phyloP scores from a whole-genome alignment of 2,113 vertebrate genomes.

The Aptenodytes patagonicus region DNA sequence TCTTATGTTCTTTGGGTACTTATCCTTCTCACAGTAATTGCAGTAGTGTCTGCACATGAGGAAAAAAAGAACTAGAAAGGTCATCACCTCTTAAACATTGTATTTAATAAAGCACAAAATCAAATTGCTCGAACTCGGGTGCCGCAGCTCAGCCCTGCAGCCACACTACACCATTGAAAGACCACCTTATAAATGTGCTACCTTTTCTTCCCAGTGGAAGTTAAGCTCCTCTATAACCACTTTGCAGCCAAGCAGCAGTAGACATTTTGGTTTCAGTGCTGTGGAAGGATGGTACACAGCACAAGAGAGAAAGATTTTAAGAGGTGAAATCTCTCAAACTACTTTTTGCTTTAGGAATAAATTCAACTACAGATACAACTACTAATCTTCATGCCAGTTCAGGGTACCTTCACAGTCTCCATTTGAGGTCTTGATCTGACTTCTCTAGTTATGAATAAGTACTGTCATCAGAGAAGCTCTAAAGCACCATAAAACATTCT shows the following conservation, averaged over 20 bases:
- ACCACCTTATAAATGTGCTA: not conserved
- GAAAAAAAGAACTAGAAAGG: not conserved
- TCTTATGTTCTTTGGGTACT: not conserved
- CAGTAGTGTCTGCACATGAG: not conserved
- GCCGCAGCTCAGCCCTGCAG: not conserved
- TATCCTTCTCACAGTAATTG: not conserved
- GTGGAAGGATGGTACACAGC: not conserved
- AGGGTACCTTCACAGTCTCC: not conserved
- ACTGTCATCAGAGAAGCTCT: not conserved
- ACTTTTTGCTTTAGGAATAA: not conserved
- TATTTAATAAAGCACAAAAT: not conserved
- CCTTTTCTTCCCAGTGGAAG: constrained; percentile 34
- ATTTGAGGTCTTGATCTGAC: not conserved
- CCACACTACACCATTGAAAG: not conserved
- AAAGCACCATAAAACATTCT: not conserved
- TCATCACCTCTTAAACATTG: not conserved
- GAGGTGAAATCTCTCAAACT: not conserved
- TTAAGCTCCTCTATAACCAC: constrained; percentile 32
- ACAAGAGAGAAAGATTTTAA: constrained; percentile 27
- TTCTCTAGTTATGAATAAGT: not conserved
- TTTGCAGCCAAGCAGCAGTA: not conserved
- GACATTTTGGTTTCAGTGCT: constrained; percentile 32
- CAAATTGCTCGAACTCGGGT: not conserved
- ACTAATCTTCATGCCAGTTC: not conserved
- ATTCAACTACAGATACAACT: not conserved